These are phyloP conservation scores for Sphenopsis melanotis DNA, from an alignment of 2,797 vertebrate genomes.

Conservation along the genomic window DNA sequence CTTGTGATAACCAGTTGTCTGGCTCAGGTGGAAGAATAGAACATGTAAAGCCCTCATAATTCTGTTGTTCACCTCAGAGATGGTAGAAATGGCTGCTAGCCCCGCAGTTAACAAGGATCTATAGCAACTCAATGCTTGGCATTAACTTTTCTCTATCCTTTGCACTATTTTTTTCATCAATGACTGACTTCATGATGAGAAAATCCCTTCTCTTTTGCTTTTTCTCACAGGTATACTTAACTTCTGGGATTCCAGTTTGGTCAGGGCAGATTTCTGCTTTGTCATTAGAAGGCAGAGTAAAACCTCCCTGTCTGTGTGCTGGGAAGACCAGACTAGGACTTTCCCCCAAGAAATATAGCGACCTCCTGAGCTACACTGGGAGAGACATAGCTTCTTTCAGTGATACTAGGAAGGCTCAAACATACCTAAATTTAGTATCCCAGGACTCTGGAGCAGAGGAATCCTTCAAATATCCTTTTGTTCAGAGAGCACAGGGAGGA, in stretches of 20 bases:
- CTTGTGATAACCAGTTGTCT: neutral
- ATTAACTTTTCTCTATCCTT: neutral
- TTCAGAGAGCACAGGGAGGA: neutral
- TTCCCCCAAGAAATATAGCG: neutral
- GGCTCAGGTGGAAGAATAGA: neutral
- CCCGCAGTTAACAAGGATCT: neutral
- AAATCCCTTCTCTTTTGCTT: neutral
- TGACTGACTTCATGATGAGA: neutral
- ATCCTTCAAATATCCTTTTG: neutral
- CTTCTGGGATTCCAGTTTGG: neutral
- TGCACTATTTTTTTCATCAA: neutral
- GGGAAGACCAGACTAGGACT: neutral
- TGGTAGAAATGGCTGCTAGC: neutral
- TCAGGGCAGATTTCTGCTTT: neutral
- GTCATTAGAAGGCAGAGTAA: neutral
- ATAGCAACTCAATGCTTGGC: neutral
- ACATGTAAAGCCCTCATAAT: neutral
- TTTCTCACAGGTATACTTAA: neutral
- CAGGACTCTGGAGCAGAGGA: neutral
- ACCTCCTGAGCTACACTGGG: neutral
- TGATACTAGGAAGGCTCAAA: neutral
- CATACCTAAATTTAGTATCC: neutral
- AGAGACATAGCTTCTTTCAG: neutral
- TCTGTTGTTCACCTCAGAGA: neutral
- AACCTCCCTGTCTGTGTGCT: neutral